phyloP scores from a whole-genome alignment of 2,113 vertebrate genomes.

The Cyphomyrus discorhynchus region DNA sequence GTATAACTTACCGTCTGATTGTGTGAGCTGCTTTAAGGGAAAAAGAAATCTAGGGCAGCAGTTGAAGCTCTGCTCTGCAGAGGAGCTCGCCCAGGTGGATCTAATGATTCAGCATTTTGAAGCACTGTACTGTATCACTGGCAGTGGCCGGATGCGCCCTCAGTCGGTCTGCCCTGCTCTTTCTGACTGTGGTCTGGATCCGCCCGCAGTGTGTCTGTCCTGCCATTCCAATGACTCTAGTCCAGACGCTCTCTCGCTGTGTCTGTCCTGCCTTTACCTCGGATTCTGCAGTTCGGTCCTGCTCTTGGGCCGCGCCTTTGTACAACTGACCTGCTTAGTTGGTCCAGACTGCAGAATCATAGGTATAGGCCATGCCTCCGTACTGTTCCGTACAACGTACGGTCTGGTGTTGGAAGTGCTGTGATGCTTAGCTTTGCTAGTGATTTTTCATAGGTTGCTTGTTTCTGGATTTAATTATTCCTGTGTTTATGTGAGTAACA shows the following conservation, averaged over 20 bases:
- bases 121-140: background rate
- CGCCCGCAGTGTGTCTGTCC: background rate
- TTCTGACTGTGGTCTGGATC: background rate
- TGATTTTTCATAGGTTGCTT: background rate
- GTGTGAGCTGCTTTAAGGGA: background rate
- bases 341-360: background rate
- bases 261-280: background rate
- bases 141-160: background rate
- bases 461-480: background rate
- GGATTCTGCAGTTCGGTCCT: background rate
- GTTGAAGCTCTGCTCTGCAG: constrained; percentile 11
- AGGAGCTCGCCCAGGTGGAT: constrained; percentile 45
- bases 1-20: background rate
- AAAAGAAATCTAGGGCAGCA: background rate
- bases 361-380: background rate
- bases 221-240: background rate
- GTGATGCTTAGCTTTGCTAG: background rate
- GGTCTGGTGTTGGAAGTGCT: background rate
- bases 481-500: background rate
- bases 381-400: background rate
- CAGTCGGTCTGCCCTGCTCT: background rate
- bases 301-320: background rate
- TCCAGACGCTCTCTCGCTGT: background rate
- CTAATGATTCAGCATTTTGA: constrained; percentile 63
- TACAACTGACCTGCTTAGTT: background rate